These are phyloP conservation scores for Leptocoma aspasia DNA, from an alignment of 2,113 vertebrate genomes.

Conservation along the genomic window DNA sequence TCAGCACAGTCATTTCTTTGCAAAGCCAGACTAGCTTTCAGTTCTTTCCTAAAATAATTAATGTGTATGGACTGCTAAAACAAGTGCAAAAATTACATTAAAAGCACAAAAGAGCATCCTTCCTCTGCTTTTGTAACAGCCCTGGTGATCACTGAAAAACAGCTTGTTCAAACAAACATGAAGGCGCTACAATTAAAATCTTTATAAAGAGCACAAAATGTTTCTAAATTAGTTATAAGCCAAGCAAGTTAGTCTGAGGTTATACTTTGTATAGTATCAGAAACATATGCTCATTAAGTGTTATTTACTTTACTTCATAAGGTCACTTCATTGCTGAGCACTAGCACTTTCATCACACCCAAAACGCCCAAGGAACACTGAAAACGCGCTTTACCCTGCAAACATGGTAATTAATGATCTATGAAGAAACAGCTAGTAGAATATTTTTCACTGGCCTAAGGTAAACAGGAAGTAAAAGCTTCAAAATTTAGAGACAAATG, in stretches of 20 bases:
- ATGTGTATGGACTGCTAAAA: slow-evolving; percentile 3
- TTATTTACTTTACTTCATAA: slow-evolving; percentile 38
- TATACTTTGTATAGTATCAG: slow-evolving; percentile 35
- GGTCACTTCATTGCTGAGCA: slow-evolving; percentile 57
- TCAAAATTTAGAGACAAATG: slow-evolving; percentile 63
- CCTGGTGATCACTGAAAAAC: slow-evolving; percentile 29
- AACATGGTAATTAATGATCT: slow-evolving; percentile 57
- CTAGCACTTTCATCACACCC: slow-evolving; percentile 67
- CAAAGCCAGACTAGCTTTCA: not conserved
- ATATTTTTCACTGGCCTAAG: slow-evolving; percentile 45
- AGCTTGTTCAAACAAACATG: slow-evolving; percentile 39
- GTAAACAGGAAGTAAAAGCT: slow-evolving; percentile 70
- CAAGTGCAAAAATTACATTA: not conserved
- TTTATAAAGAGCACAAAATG: slow-evolving; percentile 25
- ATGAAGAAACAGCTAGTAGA: slow-evolving; percentile 45
- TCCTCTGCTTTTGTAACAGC: slow-evolving; percentile 24
- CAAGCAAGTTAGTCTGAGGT: slow-evolving; percentile 30
- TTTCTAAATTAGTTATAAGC: slow-evolving; percentile 30
- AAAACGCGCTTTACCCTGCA: slow-evolving; percentile 47
- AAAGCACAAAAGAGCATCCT: slow-evolving; percentile 28
- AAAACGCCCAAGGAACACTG: slow-evolving; percentile 56
- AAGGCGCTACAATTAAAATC: slow-evolving; percentile 31
- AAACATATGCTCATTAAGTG: slow-evolving; percentile 42
- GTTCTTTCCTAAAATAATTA: slow-evolving; percentile 11
- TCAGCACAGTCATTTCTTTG: not conserved